Conservation (phyloP, 2,113 vertebrate genomes). For the Caracal caracal region DNA sequence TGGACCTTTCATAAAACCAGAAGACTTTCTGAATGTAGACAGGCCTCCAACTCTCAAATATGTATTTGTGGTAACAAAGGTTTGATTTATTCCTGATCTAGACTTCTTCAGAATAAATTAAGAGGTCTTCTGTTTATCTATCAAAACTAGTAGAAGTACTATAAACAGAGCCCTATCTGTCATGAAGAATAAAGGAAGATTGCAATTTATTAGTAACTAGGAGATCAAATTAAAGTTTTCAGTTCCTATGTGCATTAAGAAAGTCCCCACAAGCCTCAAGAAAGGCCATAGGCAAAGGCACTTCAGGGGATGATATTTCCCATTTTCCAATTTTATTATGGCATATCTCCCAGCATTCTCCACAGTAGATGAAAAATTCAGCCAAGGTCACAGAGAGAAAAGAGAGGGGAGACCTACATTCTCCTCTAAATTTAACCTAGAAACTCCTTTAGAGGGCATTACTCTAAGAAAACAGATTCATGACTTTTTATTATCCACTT, state of each 20-base stretch:
- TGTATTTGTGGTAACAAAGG: neutral
- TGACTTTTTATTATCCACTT: neutral
- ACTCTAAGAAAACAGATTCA: neutral
- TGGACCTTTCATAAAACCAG: neutral
- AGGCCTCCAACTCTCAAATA: neutral
- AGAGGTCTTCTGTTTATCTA: neutral
- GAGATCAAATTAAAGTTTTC: neutral
- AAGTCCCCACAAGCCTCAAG: neutral
- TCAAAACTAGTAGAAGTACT: neutral
- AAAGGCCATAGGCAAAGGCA: neutral
- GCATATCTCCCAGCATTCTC: neutral
- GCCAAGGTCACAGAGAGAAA: neutral
- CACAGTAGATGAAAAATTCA: neutral
- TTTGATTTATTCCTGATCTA: neutral
- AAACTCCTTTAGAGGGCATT: neutral
- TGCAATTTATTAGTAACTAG: neutral
- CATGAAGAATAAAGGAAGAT: neutral
- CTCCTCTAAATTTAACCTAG: conserved; percentile 13
- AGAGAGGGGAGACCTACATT: neutral
- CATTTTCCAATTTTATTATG: neutral
- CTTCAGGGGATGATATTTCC: neutral
- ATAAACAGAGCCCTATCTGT: neutral
- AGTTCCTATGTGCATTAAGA: neutral
- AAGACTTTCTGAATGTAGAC: neutral
- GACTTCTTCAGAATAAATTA: neutral